phyloP scores from a whole-genome alignment of 2,888 invertebrate species.

The Phoronis australis region DNA sequence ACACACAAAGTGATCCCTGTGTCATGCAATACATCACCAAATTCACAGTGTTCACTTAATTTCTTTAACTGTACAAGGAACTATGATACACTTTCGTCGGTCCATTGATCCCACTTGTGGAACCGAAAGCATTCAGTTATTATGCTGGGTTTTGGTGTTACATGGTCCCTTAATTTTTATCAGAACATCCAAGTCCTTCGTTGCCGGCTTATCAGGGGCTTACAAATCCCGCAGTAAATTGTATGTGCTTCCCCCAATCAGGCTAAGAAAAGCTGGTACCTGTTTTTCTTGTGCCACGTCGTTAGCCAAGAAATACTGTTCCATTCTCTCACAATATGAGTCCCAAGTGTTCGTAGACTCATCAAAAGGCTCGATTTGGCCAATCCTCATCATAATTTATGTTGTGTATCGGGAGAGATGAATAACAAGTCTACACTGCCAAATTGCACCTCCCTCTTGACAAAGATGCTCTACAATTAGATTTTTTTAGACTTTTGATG shows the following conservation, averaged over 20 bases:
- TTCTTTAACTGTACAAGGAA: constrained; percentile 13
- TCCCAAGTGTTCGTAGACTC: constrained; percentile 8
- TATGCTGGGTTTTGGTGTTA: constrained; percentile 12
- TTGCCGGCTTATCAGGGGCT: constrained; percentile 12
- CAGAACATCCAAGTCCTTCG: constrained; percentile 10
- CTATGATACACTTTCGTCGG: constrained; percentile 8
- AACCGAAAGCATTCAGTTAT: constrained; percentile 16
- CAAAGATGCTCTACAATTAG: too few relatives aligned
- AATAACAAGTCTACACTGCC: too few relatives aligned
- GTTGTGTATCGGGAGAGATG: too few relatives aligned
- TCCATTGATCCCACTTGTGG: too few relatives aligned
- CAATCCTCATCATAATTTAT: too few relatives aligned
- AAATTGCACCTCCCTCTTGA: too few relatives aligned
- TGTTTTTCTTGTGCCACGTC: constrained; percentile 10
- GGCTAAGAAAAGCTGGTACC: constrained; percentile 11
- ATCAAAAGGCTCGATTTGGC: constrained; percentile 1
- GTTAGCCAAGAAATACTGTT: too few relatives aligned
- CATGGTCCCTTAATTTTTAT: constrained; percentile 10
- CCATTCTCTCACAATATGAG: constrained; percentile 12
- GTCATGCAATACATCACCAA: constrained; percentile 8
- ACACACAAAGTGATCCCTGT: constrained; percentile 17
- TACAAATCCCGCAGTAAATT: constrained; percentile 1
- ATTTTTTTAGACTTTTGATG: too few relatives aligned
- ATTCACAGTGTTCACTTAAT: constrained; percentile 14
- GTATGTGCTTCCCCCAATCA: constrained; percentile 17